A percentile compares a stretch with the other conserved stretches of the same genome.
These are phyloP conservation scores for Enteromius paludinosus DNA, from an alignment of 2,797 vertebrate genomes.

Conservation along the genomic window DNA sequence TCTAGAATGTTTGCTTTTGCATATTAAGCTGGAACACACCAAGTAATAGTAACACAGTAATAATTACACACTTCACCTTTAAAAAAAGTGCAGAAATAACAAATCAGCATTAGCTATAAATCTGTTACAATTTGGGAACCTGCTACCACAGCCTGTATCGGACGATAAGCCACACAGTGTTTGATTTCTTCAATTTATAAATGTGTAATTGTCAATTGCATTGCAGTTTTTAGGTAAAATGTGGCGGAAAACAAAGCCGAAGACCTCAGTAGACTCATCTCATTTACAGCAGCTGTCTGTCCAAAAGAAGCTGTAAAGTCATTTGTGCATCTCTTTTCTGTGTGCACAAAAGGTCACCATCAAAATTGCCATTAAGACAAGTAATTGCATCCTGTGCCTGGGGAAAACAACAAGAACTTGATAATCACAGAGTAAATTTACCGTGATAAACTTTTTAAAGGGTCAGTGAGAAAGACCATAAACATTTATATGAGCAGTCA, in stretches of 20 bases:
- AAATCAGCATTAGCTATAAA: background rate
- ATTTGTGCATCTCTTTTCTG: slow-evolving; percentile 51
- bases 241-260: slow-evolving; percentile 48
- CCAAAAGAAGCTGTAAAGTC: slow-evolving; percentile 55
- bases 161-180: slow-evolving; percentile 29
- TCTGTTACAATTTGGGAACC: background rate
- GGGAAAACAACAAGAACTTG: slow-evolving; percentile 60
- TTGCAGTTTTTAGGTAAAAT: slow-evolving; percentile 32
- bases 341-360: slow-evolving; percentile 63
- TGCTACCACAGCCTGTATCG: background rate
- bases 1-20: background rate
- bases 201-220: slow-evolving; percentile 45
- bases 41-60: background rate
- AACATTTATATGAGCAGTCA: slow-evolving; percentile 59
- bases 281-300: slow-evolving; percentile 42
- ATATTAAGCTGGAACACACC: background rate
- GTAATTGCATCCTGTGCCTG: slow-evolving; percentile 63
- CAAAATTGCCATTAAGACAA: slow-evolving; percentile 64
- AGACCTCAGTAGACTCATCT: slow-evolving; percentile 42
- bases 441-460: slow-evolving; percentile 67
- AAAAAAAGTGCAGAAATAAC: background rate
- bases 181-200: slow-evolving; percentile 37
- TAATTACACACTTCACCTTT: background rate
- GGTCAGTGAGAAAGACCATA: slow-evolving; percentile 61
- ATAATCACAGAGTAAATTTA: slow-evolving; percentile 63